A percentile compares a stretch with the other conserved stretches of the same genome.
Conservation (phyloP, 1,140 invertebrate genomes). For the Medauroidea extradentata region DNA sequence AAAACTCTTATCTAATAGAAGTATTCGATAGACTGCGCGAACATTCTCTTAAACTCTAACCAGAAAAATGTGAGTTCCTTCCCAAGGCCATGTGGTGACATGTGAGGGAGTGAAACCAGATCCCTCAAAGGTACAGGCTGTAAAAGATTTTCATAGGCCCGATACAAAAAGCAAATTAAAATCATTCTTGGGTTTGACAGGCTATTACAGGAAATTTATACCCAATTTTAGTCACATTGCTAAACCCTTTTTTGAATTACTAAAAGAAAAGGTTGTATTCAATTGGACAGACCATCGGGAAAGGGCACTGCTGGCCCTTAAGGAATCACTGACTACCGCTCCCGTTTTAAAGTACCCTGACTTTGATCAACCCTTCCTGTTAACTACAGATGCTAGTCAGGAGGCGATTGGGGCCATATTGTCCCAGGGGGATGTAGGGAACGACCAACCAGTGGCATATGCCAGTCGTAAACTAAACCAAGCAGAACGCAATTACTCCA, state of each 20-base stretch:
- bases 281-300: constrained; percentile 25
- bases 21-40: constrained; percentile 39
- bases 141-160: constrained; percentile 41
- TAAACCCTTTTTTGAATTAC: constrained; percentile 34
- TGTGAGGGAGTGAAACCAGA: constrained; percentile 41
- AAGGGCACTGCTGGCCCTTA: constrained; percentile 30
- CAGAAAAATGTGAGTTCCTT: too few relatives aligned
- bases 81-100: constrained; percentile 42
- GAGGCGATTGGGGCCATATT: constrained; percentile 17
- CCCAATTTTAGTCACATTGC: constrained; percentile 33
- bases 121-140: constrained; percentile 37
- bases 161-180: constrained; percentile 38
- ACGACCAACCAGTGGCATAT: constrained; percentile 25
- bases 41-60: constrained; percentile 41
- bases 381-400: constrained; percentile 12
- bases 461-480: constrained; percentile 32
- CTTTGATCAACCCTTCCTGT: not conserved
- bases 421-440: constrained; percentile 15
- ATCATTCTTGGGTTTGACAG: constrained; percentile 42
- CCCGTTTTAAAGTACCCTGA: constrained; percentile 3
- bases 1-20: constrained; percentile 27
- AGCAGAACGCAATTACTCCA: constrained; percentile 34
- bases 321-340: not conserved
- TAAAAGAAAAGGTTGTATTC: constrained; percentile 36
- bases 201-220: constrained; percentile 45